Conservation (phyloP, 2,888 invertebrate species). For the Lycocerus yunnanus region DNA sequence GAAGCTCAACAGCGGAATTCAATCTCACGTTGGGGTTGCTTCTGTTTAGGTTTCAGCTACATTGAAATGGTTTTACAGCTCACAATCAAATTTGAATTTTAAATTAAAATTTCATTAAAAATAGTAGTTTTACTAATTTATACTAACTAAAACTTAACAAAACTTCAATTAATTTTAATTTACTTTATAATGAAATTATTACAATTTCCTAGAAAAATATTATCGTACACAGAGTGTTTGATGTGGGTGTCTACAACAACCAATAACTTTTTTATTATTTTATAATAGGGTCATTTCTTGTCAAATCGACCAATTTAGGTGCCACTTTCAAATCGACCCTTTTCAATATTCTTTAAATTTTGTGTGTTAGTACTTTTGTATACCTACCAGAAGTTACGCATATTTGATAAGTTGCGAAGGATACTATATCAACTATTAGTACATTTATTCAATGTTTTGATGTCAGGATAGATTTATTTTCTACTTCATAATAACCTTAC, state of each 20-base stretch:
- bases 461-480: background rate
- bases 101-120: slow-evolving; percentile 8
- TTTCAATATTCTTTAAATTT: background rate
- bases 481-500: background rate
- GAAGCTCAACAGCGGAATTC: slow-evolving; percentile 7
- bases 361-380: background rate
- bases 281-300: background rate
- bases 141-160: background rate
- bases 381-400: background rate
- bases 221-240: background rate
- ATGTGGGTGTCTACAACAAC: background rate
- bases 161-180: background rate
- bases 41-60: background rate
- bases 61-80: slow-evolving; percentile 5
- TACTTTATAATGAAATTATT: background rate
- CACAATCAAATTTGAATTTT: slow-evolving; percentile 8
- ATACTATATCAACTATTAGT: background rate
- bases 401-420: background rate
- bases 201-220: background rate
- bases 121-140: background rate
- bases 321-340: background rate
- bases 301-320: background rate
- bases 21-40: slow-evolving; percentile 6
- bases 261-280: background rate
- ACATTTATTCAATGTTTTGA: background rate